Percentiles rank a stretch among this genome's conserved stretches.
These are phyloP conservation scores for Hypomecis atomaria DNA, from an alignment of 2,888 invertebrate genomes.

Conservation along the genomic window DNA sequence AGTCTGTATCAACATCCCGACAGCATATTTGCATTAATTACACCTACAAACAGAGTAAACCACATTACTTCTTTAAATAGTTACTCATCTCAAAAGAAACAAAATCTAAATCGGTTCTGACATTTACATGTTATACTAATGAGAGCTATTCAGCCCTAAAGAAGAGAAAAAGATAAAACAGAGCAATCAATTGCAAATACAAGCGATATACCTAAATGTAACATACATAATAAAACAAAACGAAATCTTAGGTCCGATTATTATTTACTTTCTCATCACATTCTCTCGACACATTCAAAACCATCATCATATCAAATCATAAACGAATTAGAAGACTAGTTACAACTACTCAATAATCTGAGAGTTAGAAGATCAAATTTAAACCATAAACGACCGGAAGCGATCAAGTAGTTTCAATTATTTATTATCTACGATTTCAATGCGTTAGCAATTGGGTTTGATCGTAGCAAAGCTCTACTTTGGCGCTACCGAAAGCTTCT, in stretches of 20 bases:
- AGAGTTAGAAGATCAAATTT: slow-evolving; percentile 23
- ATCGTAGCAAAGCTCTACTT: slow-evolving; percentile 25
- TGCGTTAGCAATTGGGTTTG: slow-evolving; percentile 16
- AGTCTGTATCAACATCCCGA: neutral
- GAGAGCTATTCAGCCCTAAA: too few relatives aligned
- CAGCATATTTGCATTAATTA: too few relatives aligned
- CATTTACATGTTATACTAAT: too few relatives aligned
- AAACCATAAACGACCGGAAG: slow-evolving; percentile 33
- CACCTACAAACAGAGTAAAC: too few relatives aligned
- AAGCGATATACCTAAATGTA: neutral
- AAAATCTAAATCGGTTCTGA: too few relatives aligned
- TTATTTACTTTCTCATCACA: slow-evolving; percentile 29
- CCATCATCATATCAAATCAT: slow-evolving; percentile 18
- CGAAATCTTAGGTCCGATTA: slow-evolving; percentile 12
- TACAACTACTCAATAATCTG: too few relatives aligned
- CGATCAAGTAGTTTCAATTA: slow-evolving; percentile 27
- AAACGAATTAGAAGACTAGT: slow-evolving; percentile 18
- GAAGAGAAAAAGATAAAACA: neutral
- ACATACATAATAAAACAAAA: neutral
- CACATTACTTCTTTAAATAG: too few relatives aligned
- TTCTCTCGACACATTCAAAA: slow-evolving; percentile 17
- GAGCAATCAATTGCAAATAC: neutral
- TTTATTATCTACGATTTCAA: slow-evolving; percentile 27
- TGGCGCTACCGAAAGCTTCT: slow-evolving; percentile 39
- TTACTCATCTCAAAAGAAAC: too few relatives aligned